Evolutionary conservation across 2,888 invertebrate genomes (phyloP).

Genomic region (Blastobasis lacticolella): DNA sequence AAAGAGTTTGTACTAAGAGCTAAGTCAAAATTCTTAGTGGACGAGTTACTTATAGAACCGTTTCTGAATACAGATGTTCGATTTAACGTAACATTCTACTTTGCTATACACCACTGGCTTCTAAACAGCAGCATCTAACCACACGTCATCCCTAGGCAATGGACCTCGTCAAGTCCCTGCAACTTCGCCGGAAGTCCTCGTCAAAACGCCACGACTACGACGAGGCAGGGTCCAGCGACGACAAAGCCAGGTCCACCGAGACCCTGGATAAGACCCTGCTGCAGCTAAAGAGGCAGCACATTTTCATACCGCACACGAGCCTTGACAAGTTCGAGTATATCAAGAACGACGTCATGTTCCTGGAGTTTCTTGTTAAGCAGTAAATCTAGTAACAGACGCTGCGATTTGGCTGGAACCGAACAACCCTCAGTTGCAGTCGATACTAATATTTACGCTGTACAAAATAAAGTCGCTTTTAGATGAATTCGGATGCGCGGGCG

Average conservation of each 20-base stretch:
- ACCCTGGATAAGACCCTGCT: conserved; percentile 45
- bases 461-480: no score
- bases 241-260: conserved; percentile 39
- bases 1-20: no score
- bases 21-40: no score
- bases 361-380: conserved; percentile 70
- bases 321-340: conserved; percentile 75
- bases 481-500: no score
- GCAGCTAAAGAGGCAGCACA: conserved; percentile 69
- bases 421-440: no score
- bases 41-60: no score
- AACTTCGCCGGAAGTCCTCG: conserved; percentile 56
- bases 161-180: conserved; percentile 77
- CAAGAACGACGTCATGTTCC: conserved; percentile 75
- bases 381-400: no score
- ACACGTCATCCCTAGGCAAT: conserved; percentile 54
- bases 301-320: conserved; percentile 79
- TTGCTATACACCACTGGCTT: no score
- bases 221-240: conserved; percentile 25
- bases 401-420: no score
- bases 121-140: background rate
- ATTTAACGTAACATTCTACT: no score
- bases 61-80: no score
- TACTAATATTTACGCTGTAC: no score
- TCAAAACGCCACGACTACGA: conserved; percentile 55